phyloP scores from a whole-genome alignment of 92 coral and sea anemone species.

The Phenganax marumi region DNA sequence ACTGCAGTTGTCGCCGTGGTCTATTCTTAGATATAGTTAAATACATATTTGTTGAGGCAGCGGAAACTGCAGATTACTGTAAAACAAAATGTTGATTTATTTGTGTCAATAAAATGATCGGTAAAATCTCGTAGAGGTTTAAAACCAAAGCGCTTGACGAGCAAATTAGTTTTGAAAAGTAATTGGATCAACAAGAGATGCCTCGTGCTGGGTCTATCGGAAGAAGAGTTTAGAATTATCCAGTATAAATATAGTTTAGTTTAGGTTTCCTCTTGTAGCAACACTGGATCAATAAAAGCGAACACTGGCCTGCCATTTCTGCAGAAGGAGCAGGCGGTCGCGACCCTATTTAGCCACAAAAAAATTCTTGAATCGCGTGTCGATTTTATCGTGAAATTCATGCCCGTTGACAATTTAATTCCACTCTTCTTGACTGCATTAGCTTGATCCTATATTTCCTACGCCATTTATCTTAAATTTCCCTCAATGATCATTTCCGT shows the following conservation, averaged over 20 bases:
- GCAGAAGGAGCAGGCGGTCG: neutral
- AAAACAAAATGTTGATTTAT: conserved; percentile 13
- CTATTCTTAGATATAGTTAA: too few relatives aligned
- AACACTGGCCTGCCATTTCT: neutral
- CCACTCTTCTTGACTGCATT: neutral
- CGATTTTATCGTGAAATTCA: neutral
- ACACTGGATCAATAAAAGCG: neutral
- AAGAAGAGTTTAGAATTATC: too few relatives aligned
- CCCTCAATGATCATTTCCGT: neutral
- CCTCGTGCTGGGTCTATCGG: too few relatives aligned
- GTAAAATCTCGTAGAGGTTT: neutral
- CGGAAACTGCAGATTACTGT: neutral
- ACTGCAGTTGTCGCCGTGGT: too few relatives aligned
- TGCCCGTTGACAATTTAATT: neutral
- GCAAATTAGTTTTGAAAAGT: too few relatives aligned
- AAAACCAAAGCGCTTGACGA: neutral
- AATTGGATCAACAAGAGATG: too few relatives aligned
- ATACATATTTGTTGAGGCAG: neutral
- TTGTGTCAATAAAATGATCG: conserved; percentile 35
- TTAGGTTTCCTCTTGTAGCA: too few relatives aligned
- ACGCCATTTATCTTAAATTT: too few relatives aligned
- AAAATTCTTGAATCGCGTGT: neutral
- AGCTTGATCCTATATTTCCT: neutral
- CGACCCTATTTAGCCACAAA: conserved; percentile 3
- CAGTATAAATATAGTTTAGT: too few relatives aligned